phyloP scores from a whole-genome alignment of 2,797 vertebrate species.

The Silurus aristotelis region DNA sequence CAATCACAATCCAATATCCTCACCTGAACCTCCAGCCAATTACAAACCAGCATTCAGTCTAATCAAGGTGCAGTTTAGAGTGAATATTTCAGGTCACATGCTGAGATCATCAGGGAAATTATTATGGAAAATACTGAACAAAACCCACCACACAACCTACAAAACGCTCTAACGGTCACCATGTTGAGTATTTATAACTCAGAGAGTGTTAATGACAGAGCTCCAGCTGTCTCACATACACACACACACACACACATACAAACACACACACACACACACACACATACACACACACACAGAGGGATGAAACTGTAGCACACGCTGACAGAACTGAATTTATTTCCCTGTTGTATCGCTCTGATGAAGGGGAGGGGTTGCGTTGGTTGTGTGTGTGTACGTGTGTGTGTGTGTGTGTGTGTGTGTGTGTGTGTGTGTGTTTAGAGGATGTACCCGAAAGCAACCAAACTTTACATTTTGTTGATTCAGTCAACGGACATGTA shows the following conservation, averaged over 20 bases:
- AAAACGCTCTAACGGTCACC: neutral
- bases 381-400: neutral
- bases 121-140: neutral
- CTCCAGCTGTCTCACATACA: neutral
- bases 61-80: too few species aligned
- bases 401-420: conserved; percentile 17
- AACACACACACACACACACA: too few species aligned
- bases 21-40: too few species aligned
- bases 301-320: neutral
- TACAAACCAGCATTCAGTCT: too few species aligned
- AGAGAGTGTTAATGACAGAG: neutral
- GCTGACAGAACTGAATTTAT: neutral
- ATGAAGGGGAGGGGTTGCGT: neutral
- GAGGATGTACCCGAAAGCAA: neutral
- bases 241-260: too few species aligned
- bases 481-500: neutral
- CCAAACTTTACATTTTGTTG: neutral
- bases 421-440: conserved; percentile 15
- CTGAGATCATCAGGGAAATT: neutral
- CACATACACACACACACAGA: neutral
- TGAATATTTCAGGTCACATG: neutral
- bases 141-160: neutral
- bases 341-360: neutral
- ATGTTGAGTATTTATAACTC: neutral
- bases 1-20: too few species aligned